phyloP scores from a whole-genome alignment of 1,140 invertebrate genomes.

The Drosophila simulans region DNA sequence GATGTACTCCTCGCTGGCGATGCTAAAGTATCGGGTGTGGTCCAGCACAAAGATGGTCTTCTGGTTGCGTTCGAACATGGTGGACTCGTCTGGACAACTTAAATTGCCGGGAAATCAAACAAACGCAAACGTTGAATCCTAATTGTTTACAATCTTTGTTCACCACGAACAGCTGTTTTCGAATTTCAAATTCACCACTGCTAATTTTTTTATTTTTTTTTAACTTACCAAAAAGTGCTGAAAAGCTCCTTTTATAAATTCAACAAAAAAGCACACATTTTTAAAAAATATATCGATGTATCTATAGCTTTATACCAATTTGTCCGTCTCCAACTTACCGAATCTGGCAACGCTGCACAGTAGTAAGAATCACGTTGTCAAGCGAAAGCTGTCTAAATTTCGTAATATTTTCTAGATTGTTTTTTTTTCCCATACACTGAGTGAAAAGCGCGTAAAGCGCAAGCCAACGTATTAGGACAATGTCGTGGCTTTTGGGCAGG shows the following conservation, averaged over 20 bases:
- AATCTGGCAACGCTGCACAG: constrained; percentile 17
- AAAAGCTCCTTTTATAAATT: no score
- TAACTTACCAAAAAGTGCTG: no score
- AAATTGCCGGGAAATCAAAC: background rate
- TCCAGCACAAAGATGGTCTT: constrained; percentile 98
- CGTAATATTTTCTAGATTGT: constrained; percentile 51
- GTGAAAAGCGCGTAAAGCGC: constrained; percentile 19
- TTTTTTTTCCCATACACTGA: constrained; percentile 52
- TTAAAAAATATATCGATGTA: background rate
- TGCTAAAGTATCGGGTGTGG: constrained; percentile 94
- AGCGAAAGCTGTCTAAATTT: constrained; percentile 48
- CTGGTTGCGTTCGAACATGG: constrained; percentile 88
- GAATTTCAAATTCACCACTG: no score
- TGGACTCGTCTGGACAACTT: background rate
- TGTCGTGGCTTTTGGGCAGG: constrained; percentile 92
- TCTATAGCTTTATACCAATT: background rate
- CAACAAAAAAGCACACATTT: no score
- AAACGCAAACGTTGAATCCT: background rate
- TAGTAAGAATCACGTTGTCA: constrained; percentile 63
- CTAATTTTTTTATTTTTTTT: no score
- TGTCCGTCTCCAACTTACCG: background rate
- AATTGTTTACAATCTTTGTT: constrained; percentile 16
- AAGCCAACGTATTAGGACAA: constrained; percentile 61
- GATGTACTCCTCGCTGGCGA: constrained; percentile 93
- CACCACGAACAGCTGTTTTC: constrained; percentile 4